phyloP scores from a whole-genome alignment of 1,140 invertebrate genomes.

The Anadara kagoshimensis region DNA sequence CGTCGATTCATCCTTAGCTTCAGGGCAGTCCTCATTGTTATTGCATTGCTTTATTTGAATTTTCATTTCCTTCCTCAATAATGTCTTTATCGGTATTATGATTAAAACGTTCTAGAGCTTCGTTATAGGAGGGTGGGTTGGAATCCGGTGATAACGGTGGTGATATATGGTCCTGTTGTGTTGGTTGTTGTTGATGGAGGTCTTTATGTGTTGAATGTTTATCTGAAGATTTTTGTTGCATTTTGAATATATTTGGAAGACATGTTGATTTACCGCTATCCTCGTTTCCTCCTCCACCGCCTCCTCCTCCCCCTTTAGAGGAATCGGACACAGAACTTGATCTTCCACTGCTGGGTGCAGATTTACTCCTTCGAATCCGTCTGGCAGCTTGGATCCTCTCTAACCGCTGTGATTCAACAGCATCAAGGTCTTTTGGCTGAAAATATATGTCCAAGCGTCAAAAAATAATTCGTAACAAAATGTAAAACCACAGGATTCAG shows the following conservation, averaged over 20 bases:
- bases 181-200: conserved; percentile 21
- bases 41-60: conserved; percentile 36
- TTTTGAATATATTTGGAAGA: conserved; percentile 65
- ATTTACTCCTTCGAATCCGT: conserved; percentile 62
- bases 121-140: conserved; percentile 55
- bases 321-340: conserved; percentile 45
- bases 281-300: conserved; percentile 32
- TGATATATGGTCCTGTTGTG: conserved; percentile 5
- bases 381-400: conserved; percentile 64
- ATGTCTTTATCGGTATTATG: conserved; percentile 7
- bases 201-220: conserved; percentile 52
- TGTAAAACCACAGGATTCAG: too few relatives aligned
- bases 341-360: conserved; percentile 52
- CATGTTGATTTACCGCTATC: conserved; percentile 58
- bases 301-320: conserved; percentile 38
- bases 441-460: conserved; percentile 7
- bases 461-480: too few relatives aligned
- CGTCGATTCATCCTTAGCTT: conserved; percentile 56
- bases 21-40: conserved; percentile 49
- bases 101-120: conserved; percentile 10
- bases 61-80: conserved; percentile 20
- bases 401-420: conserved; percentile 60
- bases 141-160: conserved; percentile 56
- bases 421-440: conserved; percentile 67
- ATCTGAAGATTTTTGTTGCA: conserved; percentile 58